Conservation (phyloP, 2,797 vertebrate genomes). For the Yasuhikotakia modesta region DNA sequence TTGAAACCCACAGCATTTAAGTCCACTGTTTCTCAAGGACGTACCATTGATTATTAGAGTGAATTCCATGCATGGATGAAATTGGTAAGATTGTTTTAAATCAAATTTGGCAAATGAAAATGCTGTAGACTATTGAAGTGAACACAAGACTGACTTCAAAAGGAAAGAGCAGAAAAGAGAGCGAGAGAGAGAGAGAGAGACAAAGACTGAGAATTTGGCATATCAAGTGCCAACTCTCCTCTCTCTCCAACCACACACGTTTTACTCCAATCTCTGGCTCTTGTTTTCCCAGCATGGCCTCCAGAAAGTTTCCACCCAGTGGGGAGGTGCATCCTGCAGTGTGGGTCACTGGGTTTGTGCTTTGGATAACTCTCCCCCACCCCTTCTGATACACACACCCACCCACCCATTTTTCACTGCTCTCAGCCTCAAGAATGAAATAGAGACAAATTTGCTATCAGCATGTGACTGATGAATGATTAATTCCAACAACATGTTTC, state of each 20-base stretch:
- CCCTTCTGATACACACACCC: not conserved
- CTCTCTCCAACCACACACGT: conserved; percentile 4
- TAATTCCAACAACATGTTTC: conserved; percentile 25
- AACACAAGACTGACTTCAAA: conserved; percentile 10
- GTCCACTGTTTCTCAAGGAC: conserved; percentile 30
- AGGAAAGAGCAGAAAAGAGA: not conserved
- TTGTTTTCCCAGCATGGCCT: conserved; percentile 44
- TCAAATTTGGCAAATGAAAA: conserved; percentile 8
- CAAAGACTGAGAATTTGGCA: conserved; percentile 18
- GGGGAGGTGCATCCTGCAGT: conserved; percentile 28
- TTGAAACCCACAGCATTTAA: not conserved
- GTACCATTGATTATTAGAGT: conserved; percentile 14
- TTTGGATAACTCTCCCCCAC: not conserved
- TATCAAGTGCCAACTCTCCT: conserved; percentile 14
- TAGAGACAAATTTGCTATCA: conserved; percentile 27
- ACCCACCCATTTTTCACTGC: not conserved
- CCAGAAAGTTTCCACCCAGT: conserved; percentile 51
- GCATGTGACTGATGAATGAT: conserved; percentile 25
- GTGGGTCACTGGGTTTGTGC: conserved; percentile 44
- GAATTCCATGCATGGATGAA: conserved; percentile 35
- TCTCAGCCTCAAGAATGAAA: conserved; percentile 20
- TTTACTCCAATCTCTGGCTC: conserved; percentile 16
- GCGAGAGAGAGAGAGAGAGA: conserved; percentile 7
- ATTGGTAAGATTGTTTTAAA: conserved; percentile 31
- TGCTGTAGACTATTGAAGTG: not conserved